Conservation (phyloP, 2,113 vertebrate species). For the Microtus pennsylvanicus region DNA sequence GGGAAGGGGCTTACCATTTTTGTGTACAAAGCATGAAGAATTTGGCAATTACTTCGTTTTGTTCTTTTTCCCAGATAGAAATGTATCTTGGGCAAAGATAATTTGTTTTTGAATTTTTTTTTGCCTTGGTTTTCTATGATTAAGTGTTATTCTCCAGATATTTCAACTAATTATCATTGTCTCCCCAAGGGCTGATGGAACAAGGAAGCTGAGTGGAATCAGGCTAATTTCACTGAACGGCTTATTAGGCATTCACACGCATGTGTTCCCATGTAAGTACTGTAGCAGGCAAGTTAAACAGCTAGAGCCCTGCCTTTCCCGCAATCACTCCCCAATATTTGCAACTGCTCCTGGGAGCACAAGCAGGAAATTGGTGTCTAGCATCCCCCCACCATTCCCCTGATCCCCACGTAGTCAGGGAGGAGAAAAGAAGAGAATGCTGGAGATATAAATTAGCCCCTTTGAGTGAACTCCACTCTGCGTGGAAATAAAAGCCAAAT, state of each 20-base stretch:
- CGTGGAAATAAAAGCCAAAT: not conserved
- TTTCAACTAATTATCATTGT: constrained; percentile 76
- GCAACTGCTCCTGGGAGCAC: no score
- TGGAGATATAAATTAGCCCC: no score
- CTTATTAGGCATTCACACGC: constrained; percentile 71
- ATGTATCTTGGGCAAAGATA: constrained; percentile 53
- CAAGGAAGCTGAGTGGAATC: constrained; percentile 61
- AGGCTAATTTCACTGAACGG: constrained; percentile 65
- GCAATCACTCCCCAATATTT: fast-evolving
- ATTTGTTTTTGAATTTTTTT: constrained; percentile 62
- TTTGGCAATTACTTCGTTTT: constrained; percentile 41
- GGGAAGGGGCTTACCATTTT: not conserved
- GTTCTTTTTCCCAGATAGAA: constrained; percentile 38
- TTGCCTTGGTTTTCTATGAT: constrained; percentile 73
- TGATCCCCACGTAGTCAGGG: fast-evolving
- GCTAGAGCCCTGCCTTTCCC: not conserved
- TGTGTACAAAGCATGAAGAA: not conserved
- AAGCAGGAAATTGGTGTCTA: not conserved
- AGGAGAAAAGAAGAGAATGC: not conserved
- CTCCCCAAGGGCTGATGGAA: constrained; percentile 73
- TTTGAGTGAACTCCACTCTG: not conserved
- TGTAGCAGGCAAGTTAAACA: constrained; percentile 49
- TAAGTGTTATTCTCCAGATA: constrained; percentile 75
- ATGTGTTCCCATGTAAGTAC: constrained; percentile 46
- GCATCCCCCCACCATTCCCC: not conserved